These are phyloP conservation scores for Arrhopalites spinosus DNA, from an alignment of 2,888 invertebrate genomes.

Conservation along the genomic window DNA sequence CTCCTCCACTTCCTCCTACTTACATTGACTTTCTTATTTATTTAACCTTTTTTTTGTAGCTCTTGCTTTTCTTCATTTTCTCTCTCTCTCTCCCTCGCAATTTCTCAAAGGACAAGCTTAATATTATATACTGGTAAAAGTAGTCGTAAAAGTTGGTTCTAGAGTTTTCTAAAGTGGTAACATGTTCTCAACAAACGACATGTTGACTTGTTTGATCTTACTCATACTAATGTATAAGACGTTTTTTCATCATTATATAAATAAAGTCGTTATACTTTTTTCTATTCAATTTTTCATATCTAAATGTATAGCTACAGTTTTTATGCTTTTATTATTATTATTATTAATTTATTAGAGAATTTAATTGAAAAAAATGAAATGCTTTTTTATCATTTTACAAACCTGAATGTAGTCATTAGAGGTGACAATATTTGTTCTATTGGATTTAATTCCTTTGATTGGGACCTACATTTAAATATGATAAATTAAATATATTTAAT, in stretches of 20 bases:
- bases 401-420: conserved; percentile 73
- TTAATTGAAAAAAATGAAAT: not conserved
- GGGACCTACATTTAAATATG: conserved; percentile 67
- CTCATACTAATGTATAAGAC: not conserved
- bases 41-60: not conserved
- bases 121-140: too few relatives aligned
- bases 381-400: conserved; percentile 41
- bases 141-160: too few relatives aligned
- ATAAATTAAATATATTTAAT: too few relatives aligned
- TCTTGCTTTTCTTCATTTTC: not conserved
- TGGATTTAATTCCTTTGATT: conserved; percentile 66
- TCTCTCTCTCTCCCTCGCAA: not conserved
- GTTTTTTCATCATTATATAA: too few relatives aligned
- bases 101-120: not conserved
- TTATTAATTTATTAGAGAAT: not conserved
- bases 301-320: not conserved
- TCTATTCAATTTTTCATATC: too few relatives aligned
- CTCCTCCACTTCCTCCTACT: not conserved
- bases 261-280: too few relatives aligned
- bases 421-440: conserved; percentile 73
- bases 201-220: not conserved
- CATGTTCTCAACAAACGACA: too few relatives aligned
- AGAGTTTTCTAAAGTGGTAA: too few relatives aligned
- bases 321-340: not conserved
- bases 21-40: not conserved